Conservation (phyloP, 2,113 vertebrate species). For the Gnathonemus longibarbis region DNA sequence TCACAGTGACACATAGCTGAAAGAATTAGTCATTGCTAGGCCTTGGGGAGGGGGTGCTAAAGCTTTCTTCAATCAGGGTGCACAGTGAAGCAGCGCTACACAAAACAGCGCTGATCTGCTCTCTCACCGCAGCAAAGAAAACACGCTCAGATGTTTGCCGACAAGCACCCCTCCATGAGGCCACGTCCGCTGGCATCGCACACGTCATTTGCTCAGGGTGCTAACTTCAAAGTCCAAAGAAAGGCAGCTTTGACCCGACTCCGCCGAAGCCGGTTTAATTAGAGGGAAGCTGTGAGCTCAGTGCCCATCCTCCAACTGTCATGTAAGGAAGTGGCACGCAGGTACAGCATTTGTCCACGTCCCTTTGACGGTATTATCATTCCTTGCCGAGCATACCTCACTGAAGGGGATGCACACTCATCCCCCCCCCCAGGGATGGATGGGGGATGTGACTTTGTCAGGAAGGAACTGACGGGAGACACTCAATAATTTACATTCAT, state of each 20-base stretch:
- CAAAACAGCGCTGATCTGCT: background rate
- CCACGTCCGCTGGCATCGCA: background rate
- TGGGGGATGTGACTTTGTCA: background rate
- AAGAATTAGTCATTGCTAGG: background rate
- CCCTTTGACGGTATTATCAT: background rate
- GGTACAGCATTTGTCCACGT: background rate
- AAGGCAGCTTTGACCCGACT: background rate
- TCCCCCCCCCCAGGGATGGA: background rate
- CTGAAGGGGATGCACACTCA: background rate
- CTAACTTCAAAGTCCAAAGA: background rate
- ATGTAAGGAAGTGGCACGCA: background rate
- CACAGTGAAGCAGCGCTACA: background rate
- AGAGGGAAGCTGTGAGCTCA: background rate
- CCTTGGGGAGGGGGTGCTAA: background rate
- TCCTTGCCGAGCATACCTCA: background rate
- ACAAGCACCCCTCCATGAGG: no score
- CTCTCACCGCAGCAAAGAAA: background rate
- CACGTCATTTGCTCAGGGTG: background rate
- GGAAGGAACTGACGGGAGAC: background rate
- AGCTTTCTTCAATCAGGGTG: background rate
- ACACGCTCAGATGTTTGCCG: background rate
- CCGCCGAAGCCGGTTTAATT: background rate
- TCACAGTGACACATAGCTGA: background rate
- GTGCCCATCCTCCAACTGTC: background rate
- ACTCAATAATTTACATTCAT: background rate